Conservation (phyloP, 2,113 vertebrate genomes). For the Indicator indicator region DNA sequence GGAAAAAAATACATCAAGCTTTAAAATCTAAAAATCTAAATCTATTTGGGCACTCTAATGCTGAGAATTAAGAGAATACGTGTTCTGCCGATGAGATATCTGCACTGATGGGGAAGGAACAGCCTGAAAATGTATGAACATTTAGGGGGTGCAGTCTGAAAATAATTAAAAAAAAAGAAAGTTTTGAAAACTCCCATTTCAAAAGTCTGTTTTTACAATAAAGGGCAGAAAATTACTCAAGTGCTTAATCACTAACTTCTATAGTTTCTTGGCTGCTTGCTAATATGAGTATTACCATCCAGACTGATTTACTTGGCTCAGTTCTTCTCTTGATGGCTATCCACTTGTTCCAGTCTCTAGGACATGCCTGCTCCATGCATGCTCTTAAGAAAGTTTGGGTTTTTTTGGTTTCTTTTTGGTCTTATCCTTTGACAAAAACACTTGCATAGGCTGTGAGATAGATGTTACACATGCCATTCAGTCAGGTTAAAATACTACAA, state of each 20-base stretch:
- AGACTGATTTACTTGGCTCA: constrained; percentile 40
- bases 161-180: not conserved
- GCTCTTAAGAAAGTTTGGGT: not conserved
- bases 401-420: not conserved
- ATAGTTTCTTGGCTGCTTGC: constrained; percentile 16
- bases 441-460: not conserved
- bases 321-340: constrained; percentile 1
- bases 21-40: not conserved
- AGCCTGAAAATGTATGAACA: not conserved
- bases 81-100: not conserved
- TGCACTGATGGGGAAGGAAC: not conserved
- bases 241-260: constrained; percentile 44
- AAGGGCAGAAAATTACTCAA: constrained; percentile 21
- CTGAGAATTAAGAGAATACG: not conserved
- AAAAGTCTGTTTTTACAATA: constrained; percentile 43
- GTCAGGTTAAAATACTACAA: not conserved
- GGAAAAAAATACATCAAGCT: not conserved
- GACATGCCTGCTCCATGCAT: not conserved
- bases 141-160: not conserved
- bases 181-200: not conserved
- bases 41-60: not conserved
- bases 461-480: not conserved
- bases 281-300: constrained; percentile 4
- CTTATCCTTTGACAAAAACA: not conserved
- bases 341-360: not conserved